phyloP scores from a whole-genome alignment of 2,113 vertebrate genomes.

The Eretmochelys imbricata region DNA sequence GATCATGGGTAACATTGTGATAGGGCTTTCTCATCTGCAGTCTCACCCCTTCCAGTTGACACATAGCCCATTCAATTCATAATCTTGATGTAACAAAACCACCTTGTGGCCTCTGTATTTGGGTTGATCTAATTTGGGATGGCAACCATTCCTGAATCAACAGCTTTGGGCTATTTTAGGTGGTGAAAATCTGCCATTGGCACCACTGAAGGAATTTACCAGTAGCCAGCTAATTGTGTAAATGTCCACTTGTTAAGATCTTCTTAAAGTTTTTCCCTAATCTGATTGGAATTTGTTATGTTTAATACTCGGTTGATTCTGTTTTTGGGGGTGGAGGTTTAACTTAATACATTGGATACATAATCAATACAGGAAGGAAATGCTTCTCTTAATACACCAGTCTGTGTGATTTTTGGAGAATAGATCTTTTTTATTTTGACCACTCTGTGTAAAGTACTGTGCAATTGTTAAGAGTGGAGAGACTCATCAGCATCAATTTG shows the following conservation, averaged over 20 bases:
- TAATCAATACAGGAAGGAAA: conserved; percentile 64
- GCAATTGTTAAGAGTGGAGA: neutral
- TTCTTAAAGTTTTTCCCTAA: conserved; percentile 69
- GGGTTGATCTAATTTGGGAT: conserved; percentile 71
- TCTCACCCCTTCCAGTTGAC: conserved; percentile 42
- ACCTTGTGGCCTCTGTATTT: conserved; percentile 55
- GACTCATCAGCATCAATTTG: neutral
- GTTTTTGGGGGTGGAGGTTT: neutral
- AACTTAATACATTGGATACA: neutral
- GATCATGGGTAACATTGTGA: neutral
- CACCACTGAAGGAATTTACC: conserved; percentile 58
- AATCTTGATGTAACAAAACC: conserved; percentile 52
- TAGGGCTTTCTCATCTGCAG: conserved; percentile 28
- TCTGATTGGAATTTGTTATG: conserved; percentile 61
- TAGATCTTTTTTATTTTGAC: neutral
- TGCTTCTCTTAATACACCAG: neutral
- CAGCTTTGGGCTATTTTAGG: conserved; percentile 72
- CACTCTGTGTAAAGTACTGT: neutral
- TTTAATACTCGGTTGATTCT: conserved; percentile 62
- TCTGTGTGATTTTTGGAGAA: neutral
- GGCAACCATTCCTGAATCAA: conserved; percentile 48
- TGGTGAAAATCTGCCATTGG: conserved; percentile 65
- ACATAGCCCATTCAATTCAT: conserved; percentile 66
- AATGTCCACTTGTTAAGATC: conserved; percentile 62
- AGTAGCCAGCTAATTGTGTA: conserved; percentile 71